phyloP scores from a whole-genome alignment of 2,888 invertebrate genomes.

The Tinea trinotella region DNA sequence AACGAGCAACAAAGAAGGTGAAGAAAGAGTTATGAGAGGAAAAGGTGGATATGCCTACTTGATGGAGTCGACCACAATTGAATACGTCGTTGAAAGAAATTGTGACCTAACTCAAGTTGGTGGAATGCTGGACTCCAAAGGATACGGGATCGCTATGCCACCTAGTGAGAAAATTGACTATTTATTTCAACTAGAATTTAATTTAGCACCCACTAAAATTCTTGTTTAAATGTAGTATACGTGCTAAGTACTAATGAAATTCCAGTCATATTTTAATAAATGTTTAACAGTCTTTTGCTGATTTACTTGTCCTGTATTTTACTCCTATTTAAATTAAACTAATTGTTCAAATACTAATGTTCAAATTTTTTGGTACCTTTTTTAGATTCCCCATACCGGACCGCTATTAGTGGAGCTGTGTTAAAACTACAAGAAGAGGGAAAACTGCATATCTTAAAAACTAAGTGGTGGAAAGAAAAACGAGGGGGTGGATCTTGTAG shows the following conservation, averaged over 20 bases:
- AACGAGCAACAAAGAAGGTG: constrained; percentile 89
- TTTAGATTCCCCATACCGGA: constrained; percentile 93
- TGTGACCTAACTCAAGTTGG: constrained; percentile 94
- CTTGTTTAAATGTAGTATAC: constrained; percentile 7
- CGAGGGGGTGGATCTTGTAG: constrained; percentile 90
- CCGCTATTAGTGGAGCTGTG: constrained; percentile 94
- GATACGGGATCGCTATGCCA: constrained; percentile 95
- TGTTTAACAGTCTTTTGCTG: background rate
- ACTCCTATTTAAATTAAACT: too few relatives aligned
- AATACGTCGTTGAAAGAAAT: constrained; percentile 91
- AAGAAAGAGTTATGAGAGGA: constrained; percentile 87
- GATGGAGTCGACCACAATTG: constrained; percentile 98
- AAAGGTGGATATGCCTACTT: constrained; percentile 94
- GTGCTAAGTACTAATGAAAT: constrained; percentile 16
- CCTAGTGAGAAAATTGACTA: constrained; percentile 78
- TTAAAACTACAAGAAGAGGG: constrained; percentile 97
- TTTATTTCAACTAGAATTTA: constrained; percentile 14
- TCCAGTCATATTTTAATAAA: background rate
- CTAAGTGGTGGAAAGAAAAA: constrained; percentile 98
- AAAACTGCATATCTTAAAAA: constrained; percentile 91
- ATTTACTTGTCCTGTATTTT: background rate
- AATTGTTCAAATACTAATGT: too few relatives aligned
- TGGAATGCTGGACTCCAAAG: constrained; percentile 92
- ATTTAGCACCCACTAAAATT: background rate
- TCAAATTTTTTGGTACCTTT: too few relatives aligned